Conservation (phyloP, 2,888 invertebrate species). For the Petrophora chlorosata region DNA sequence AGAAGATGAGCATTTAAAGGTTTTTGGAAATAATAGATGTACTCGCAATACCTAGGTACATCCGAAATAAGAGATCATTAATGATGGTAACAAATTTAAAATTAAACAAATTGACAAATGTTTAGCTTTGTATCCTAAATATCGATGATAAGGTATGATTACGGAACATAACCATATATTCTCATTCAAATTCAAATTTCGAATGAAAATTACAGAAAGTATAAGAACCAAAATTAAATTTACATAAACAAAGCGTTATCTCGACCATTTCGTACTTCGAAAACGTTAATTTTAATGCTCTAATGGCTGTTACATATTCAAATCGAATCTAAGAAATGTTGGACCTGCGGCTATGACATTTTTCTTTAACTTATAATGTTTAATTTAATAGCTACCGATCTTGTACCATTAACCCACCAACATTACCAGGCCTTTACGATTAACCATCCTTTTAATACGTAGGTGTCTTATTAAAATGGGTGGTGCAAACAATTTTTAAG, state of each 20-base stretch:
- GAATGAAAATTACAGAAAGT: constrained; percentile 22
- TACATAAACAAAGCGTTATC: constrained; percentile 23
- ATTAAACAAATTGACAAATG: no score
- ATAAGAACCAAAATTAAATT: constrained; percentile 15
- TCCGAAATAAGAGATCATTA: no score
- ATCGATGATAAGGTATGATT: constrained; percentile 10
- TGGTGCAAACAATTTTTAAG: constrained; percentile 40
- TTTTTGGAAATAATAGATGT: no score
- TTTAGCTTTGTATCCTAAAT: constrained; percentile 5
- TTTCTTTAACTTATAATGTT: constrained; percentile 58
- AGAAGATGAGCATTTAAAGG: no score
- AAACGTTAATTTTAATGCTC: constrained; percentile 43
- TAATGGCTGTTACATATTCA: constrained; percentile 58
- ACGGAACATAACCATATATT: not conserved
- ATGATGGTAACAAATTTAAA: no score
- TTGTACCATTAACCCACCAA: constrained; percentile 33
- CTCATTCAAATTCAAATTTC: constrained; percentile 12
- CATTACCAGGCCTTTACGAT: not conserved
- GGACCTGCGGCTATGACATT: constrained; percentile 61
- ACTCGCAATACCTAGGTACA: no score
- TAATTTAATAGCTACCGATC: constrained; percentile 54
- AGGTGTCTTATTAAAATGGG: constrained; percentile 18
- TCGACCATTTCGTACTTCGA: constrained; percentile 13
- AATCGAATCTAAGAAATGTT: constrained; percentile 58
- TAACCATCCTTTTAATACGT: not conserved